Percentiles rank a stretch among this genome's conserved stretches.
These are phyloP conservation scores for Eristalis tenax DNA, from an alignment of 2,888 invertebrate genomes.

Conservation along the genomic window DNA sequence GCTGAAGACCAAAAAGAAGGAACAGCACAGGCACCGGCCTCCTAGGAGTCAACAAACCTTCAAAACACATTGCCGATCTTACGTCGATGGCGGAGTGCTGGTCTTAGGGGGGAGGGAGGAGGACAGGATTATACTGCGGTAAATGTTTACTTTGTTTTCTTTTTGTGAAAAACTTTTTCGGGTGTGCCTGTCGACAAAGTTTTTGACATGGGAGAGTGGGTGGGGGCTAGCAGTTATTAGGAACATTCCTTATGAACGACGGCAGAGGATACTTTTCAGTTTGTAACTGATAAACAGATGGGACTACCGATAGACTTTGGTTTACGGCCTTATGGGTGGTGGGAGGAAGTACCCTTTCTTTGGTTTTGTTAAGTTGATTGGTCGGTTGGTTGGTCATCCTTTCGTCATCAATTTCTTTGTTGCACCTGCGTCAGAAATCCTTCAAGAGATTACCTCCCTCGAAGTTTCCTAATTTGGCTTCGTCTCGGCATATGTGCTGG, in stretches of 20 bases:
- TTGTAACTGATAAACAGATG: not conserved
- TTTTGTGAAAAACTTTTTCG: not conserved
- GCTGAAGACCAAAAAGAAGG: not conserved
- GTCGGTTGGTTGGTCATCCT: not conserved
- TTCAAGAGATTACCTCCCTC: not conserved
- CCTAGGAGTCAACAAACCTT: not conserved
- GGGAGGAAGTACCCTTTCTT: not conserved
- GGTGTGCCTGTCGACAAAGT: not conserved
- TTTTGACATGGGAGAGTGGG: not conserved
- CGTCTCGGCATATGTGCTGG: too few species aligned
- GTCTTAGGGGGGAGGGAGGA: not conserved
- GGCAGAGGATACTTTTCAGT: not conserved
- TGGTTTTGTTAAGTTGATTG: not conserved
- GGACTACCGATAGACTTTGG: not conserved
- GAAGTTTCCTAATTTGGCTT: not conserved
- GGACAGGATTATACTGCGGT: slow-evolving; percentile 8
- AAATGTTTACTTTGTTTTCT: not conserved
- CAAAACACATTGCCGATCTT: not conserved
- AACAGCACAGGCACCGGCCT: not conserved
- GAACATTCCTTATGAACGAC: not conserved
- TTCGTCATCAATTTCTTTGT: not conserved
- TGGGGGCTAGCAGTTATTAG: not conserved
- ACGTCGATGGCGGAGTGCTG: not conserved
- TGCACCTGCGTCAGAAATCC: not conserved
- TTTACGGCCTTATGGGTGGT: not conserved